A percentile compares a stretch with the other conserved stretches of the same genome.
Evolutionary conservation across 2,888 invertebrate species (phyloP).

Genomic region (Schizaphis graminum): DNA sequence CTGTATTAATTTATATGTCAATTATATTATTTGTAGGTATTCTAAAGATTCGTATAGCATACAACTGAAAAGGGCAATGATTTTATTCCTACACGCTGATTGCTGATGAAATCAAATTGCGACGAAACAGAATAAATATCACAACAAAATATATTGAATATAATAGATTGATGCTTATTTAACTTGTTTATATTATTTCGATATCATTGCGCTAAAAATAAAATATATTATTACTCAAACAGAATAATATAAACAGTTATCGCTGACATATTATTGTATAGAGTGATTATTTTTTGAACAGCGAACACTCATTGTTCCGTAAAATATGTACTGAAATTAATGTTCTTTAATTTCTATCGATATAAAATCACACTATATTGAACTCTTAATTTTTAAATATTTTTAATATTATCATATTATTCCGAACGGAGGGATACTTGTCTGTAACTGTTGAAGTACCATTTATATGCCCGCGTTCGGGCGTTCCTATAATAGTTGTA

Average conservation of each 20-base stretch:
- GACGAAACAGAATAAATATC: not conserved
- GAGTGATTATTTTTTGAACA: not conserved
- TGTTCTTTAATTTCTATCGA: not conserved
- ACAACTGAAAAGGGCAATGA: not conserved
- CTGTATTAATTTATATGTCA: no score
- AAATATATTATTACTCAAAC: not conserved
- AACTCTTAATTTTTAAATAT: not conserved
- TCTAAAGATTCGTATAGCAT: not conserved
- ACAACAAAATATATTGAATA: not conserved
- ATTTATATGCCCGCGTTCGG: not conserved
- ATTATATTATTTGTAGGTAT: not conserved
- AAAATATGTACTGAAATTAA: not conserved
- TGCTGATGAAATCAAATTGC: not conserved
- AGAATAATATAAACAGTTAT: not conserved
- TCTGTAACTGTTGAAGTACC: not conserved
- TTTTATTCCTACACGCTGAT: not conserved
- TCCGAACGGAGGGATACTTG: not conserved
- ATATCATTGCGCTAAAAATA: not conserved
- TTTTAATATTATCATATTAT: no score
- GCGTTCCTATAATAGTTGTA: not conserved
- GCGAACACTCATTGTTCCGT: not conserved
- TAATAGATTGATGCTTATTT: not conserved
- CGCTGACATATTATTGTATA: not conserved
- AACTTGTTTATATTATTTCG: not conserved
- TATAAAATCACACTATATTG: not conserved